Base-by-base conservation (phyloP, 2,113 vertebrate genomes). In the Motacilla tschutschensis region DNA sequence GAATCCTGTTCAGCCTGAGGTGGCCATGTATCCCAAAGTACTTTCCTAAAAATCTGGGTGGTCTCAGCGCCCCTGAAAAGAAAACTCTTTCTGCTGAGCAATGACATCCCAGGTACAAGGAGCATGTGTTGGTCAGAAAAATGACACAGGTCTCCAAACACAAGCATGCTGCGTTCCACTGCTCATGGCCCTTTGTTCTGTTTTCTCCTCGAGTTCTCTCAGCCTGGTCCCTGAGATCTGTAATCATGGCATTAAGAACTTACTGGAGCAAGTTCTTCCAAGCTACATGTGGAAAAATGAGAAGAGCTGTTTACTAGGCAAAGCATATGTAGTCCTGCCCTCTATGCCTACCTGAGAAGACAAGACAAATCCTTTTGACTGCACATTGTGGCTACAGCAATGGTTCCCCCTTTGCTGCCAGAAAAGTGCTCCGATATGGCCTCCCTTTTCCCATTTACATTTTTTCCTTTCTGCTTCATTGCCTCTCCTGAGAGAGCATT, bases 41-140 rank as follows among this genome's bases (percentile, higher is more conserved):
- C 64, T 85, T 84, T 67, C 79, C 41, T 65, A 20, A 50, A 90
- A 38, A 66, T 62, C 58, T 96, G 91, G 92, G 92, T 96, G 91
- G 95, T 95, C 93, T 89, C 38, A 79, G 66, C 8, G 40, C 48
- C 57, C 21, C 58, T 74, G 55, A 91, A 95, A 94, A 26, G 47
- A 80, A 87, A 63, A 41, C 36, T 93, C 72, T 75, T 93, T 94
- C 72, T 92, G 38, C 63, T 79, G 70, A 93, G 78, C 89, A 90
- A 87, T 59, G 70, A 64, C 26, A 65, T 21, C 57, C 1, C 25
- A 81, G 64, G 31, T 90, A 65, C 86, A 58, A 15, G 53, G 79
- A 93, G n/a, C 64, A 64, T 55, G 62, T 59, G 26, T 26, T 90
- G 66, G 38, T 63, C 48, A 41, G 31, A 29, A 40, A 25, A 74